phyloP scores from a whole-genome alignment of 2,113 vertebrate genomes.

The Climacteris rufus region DNA sequence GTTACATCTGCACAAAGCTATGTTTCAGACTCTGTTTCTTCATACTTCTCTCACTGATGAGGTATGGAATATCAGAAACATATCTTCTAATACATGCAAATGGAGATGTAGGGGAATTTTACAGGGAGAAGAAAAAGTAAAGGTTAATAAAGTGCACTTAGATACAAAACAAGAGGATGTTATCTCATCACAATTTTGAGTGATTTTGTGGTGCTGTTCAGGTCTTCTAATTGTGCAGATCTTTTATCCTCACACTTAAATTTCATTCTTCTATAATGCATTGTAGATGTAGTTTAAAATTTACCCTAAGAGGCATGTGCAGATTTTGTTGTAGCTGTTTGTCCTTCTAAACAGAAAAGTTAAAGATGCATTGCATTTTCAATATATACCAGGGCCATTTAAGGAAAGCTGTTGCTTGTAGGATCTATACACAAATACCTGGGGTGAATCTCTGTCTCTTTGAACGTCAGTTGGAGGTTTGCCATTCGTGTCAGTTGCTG shows the following conservation, averaged over 20 bases:
- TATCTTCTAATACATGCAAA: not conserved
- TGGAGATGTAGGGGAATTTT: not conserved
- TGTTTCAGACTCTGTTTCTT: not conserved
- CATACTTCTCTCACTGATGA: not conserved
- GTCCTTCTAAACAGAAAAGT: not conserved
- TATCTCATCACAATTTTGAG: not conserved
- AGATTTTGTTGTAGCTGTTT: not conserved
- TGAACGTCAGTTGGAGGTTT: not conserved
- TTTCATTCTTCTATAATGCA: not conserved
- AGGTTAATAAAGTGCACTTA: not conserved
- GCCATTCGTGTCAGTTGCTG: not conserved
- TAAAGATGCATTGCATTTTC: not conserved
- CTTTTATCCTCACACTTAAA: not conserved
- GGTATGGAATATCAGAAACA: not conserved
- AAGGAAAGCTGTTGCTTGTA: not conserved
- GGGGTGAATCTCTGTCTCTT: not conserved
- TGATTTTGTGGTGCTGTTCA: not conserved
- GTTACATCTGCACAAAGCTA: not conserved
- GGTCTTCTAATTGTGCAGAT: not conserved
- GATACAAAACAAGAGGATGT: not conserved
- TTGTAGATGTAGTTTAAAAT: not conserved
- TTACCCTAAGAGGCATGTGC: not conserved
- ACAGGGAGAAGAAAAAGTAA: not conserved
- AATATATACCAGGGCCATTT: not conserved
- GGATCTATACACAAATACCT: not conserved